Base-by-base conservation (phyloP, 2,797 vertebrate species). In the Falco biarmicus region DNA sequence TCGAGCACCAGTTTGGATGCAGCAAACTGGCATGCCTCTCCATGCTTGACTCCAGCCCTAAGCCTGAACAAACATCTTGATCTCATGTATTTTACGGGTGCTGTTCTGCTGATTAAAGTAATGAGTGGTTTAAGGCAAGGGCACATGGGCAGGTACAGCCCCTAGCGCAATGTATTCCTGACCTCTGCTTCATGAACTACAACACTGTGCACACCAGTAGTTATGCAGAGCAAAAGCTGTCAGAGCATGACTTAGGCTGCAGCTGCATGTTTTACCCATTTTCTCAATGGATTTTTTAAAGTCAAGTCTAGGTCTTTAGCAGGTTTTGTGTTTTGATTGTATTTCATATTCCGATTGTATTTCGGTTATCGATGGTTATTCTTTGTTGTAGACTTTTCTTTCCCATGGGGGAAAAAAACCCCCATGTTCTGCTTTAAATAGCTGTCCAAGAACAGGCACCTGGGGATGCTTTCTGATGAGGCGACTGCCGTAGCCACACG, bases 301-400 rank as follows among this genome's bases (percentile, higher is more conserved):
- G 28, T 5, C 10, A 60, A 71, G 6, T 43, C 48, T 14, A 29
- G 11, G 3, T 47, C 75, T 73, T 32, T 53, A 41, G 29, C 22
- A 81, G 10, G 19, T 31, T 43, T 43, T 43, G 18, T 69, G 4
- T n/a, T 57, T 56, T 20, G 41, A 41, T 32, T 0, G 0, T 53
- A 6, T 9, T 11, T 43, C 16, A 15, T 69, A 4, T n/a, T 57
- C 56, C 15, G 34, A 34, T 32, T 0, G 0, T 53, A 6, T 9
- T 11, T 43, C 17, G 43, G 43, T 43, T 43, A 43, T 43, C 6
- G 15, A 43, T 43, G 14, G 16, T 37, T 66, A 26, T 39, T 87
- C 39, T 34, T 24, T 25, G 37, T 31, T 13, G 12, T 17, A 43
- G 26, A 12, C 3, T n/a, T 37, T 51, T 43, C 48, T 41, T 61